These are phyloP conservation scores for Danaus melanippus DNA, from an alignment of 1,140 invertebrate genomes.

Conservation along the genomic window DNA sequence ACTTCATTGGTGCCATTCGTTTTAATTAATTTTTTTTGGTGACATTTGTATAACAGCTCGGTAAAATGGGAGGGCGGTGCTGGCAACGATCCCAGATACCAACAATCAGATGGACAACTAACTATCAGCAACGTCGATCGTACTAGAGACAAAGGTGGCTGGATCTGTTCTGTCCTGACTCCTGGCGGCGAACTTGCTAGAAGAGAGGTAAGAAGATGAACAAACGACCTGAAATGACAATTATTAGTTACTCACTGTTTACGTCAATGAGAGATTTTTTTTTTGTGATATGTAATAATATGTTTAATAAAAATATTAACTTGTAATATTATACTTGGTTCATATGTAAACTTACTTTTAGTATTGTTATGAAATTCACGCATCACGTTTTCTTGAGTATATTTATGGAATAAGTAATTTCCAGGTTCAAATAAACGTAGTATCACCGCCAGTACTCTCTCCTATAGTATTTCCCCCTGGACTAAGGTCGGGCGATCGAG, in stretches of 20 bases:
- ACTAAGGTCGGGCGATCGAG: conserved; percentile 83
- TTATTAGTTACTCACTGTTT: too few relatives aligned
- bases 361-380: background rate
- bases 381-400: too few relatives aligned
- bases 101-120: conserved; percentile 79
- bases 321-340: background rate
- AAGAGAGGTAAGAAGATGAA: conserved; percentile 65
- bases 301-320: conserved; percentile 6
- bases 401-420: background rate
- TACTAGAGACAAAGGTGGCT: conserved; percentile 70
- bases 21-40: too few relatives aligned
- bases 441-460: conserved; percentile 82
- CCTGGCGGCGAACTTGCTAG: conserved; percentile 80
- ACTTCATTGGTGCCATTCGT: too few relatives aligned
- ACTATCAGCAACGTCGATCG: conserved; percentile 80
- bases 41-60: conserved; percentile 30
- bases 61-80: conserved; percentile 68
- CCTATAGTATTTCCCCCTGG: conserved; percentile 81
- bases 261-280: too few relatives aligned
- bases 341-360: background rate
- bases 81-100: conserved; percentile 59
- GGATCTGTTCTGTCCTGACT: conserved; percentile 83
- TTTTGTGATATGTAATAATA: too few relatives aligned
- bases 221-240: too few relatives aligned
- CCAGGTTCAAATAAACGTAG: conserved; percentile 70